Percentiles rank a stretch among this genome's conserved stretches.
phyloP scores from a whole-genome alignment of 2,797 vertebrate genomes.

The Sebastes iracundus region DNA sequence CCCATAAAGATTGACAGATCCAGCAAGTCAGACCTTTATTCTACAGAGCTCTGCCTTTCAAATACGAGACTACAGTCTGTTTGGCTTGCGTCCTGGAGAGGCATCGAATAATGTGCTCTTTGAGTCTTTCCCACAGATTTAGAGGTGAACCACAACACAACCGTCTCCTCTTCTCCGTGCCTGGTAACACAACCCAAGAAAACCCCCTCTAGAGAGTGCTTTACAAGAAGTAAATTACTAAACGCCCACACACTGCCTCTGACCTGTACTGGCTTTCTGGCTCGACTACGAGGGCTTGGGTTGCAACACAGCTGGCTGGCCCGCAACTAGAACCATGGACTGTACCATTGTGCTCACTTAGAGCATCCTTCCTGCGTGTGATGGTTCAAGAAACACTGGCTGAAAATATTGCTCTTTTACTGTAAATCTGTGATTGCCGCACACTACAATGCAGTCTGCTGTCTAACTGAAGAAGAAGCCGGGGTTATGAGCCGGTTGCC shows the following conservation, averaged over 20 bases:
- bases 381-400: constrained; percentile 26
- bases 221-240: constrained; percentile 57
- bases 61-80: constrained; percentile 41
- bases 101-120: constrained; percentile 54
- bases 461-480: constrained; percentile 23
- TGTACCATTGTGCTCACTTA: constrained; percentile 25
- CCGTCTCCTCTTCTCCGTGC: constrained; percentile 43
- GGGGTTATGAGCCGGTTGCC: not conserved
- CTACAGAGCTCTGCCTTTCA: constrained; percentile 36
- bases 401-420: constrained; percentile 21
- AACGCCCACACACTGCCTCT: constrained; percentile 63
- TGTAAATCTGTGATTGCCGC: constrained; percentile 24
- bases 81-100: constrained; percentile 53
- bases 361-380: constrained; percentile 25
- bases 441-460: constrained; percentile 11
- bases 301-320: constrained; percentile 61
- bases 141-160: constrained; percentile 56
- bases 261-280: constrained; percentile 50
- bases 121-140: constrained; percentile 61
- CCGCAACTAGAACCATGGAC: constrained; percentile 26
- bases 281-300: constrained; percentile 43
- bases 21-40: constrained; percentile 15
- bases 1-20: constrained; percentile 36
- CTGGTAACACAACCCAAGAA: constrained; percentile 55
- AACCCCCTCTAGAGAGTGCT: constrained; percentile 53